phyloP scores from a whole-genome alignment of 1,140 invertebrate species.

The Bombyx mandarina region DNA sequence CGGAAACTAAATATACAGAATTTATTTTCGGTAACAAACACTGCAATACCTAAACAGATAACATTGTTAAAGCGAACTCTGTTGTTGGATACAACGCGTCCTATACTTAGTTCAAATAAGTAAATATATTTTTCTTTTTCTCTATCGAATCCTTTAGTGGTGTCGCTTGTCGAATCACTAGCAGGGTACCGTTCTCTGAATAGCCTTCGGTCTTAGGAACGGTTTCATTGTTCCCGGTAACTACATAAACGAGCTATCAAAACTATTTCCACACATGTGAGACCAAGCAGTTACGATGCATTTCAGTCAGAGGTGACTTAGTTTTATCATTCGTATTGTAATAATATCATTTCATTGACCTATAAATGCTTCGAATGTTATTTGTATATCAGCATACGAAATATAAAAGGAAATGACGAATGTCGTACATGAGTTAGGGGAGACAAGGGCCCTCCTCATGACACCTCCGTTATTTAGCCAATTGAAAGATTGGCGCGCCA shows the following conservation, averaged over 20 bases:
- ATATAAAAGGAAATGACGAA: conserved; percentile 45
- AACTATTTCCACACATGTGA: conserved; percentile 3
- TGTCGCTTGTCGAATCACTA: too few relatives aligned
- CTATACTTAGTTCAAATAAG: not conserved
- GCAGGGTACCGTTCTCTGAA: too few relatives aligned
- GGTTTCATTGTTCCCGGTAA: not conserved
- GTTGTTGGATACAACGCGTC: not conserved
- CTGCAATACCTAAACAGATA: too few relatives aligned
- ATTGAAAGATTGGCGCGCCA: conserved; percentile 46
- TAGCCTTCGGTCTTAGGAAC: not conserved
- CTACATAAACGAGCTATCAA: conserved; percentile 8
- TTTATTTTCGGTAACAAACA: too few relatives aligned
- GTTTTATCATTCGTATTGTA: too few relatives aligned
- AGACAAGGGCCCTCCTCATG: conserved; percentile 46
- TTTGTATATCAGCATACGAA: conserved; percentile 27
- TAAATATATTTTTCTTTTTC: not conserved
- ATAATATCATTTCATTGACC: too few relatives aligned
- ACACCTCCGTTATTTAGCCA: conserved; percentile 50
- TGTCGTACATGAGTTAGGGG: conserved; percentile 33
- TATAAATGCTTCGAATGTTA: not conserved
- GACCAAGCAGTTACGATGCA: too few relatives aligned
- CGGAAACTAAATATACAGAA: too few relatives aligned
- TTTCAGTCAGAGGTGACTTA: too few relatives aligned
- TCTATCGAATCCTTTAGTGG: too few relatives aligned
- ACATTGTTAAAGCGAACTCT: too few relatives aligned